phyloP scores from a whole-genome alignment of 1,140 invertebrate species.

The Drosophila sp. region DNA sequence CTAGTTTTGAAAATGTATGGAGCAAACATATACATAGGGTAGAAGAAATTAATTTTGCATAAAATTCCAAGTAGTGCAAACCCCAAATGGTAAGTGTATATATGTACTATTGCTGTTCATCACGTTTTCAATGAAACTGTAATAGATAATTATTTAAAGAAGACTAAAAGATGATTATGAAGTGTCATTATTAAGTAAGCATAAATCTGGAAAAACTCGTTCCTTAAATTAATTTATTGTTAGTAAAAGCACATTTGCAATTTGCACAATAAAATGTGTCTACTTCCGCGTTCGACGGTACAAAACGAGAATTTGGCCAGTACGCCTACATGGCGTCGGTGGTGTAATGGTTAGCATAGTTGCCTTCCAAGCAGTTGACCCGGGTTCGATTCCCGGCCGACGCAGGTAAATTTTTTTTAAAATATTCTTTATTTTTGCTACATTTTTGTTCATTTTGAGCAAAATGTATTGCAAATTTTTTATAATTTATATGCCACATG shows the following conservation, averaged over 20 bases:
- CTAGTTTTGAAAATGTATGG: no score
- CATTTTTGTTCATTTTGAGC: constrained; percentile 54
- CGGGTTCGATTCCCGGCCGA: constrained; percentile 97
- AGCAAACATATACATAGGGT: no score
- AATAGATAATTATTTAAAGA: background rate
- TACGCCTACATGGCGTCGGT: constrained; percentile 84
- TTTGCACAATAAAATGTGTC: background rate
- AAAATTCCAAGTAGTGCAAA: no score
- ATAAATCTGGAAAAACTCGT: background rate
- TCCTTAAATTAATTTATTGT: background rate
- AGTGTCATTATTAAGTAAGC: background rate
- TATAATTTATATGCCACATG: constrained; percentile 55
- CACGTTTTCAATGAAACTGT: background rate
- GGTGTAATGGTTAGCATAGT: constrained; percentile 90
- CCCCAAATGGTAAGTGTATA: no score
- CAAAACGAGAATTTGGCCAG: background rate
- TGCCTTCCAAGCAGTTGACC: constrained; percentile 96
- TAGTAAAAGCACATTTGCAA: background rate
- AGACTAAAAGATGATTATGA: background rate
- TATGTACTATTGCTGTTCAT: background rate
- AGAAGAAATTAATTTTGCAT: no score
- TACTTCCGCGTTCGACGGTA: background rate
- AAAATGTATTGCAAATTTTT: constrained; percentile 11
- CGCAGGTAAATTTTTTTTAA: constrained; percentile 83
- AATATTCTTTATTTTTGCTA: constrained; percentile 7